Evolutionary conservation across 2,888 invertebrate genomes (phyloP).

Genomic region (Hesperia comma): DNA sequence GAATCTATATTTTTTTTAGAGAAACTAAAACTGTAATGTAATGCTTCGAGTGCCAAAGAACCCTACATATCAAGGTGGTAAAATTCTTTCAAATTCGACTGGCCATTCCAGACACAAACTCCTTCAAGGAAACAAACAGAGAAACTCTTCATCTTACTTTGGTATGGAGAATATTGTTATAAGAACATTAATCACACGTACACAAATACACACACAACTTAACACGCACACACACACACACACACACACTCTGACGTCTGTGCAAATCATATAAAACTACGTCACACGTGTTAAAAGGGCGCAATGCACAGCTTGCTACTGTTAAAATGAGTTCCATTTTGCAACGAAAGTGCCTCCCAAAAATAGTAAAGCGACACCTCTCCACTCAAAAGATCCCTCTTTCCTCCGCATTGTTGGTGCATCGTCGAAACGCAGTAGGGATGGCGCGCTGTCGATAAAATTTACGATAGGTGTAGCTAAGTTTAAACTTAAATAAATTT

Average conservation of each 20-base stretch:
- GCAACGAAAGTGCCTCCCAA: conserved; percentile 43
- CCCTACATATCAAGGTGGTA: too few relatives aligned
- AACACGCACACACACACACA: background rate
- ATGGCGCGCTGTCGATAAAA: conserved; percentile 22
- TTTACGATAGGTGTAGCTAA: conserved; percentile 33
- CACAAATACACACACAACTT: too few relatives aligned
- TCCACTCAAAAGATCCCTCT: conserved; percentile 47
- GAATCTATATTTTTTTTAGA: too few relatives aligned
- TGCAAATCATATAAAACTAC: conserved; percentile 14
- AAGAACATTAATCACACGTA: too few relatives aligned
- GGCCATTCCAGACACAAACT: too few relatives aligned
- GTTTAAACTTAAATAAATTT: background rate
- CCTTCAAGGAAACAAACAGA: too few relatives aligned
- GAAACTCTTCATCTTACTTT: too few relatives aligned
- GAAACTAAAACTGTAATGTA: too few relatives aligned
- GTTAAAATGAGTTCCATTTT: conserved; percentile 32
- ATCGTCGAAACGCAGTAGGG: conserved; percentile 60
- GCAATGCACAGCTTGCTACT: conserved; percentile 26
- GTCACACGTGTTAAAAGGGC: conserved; percentile 57
- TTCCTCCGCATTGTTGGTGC: conserved; percentile 51
- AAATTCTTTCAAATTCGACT: too few relatives aligned
- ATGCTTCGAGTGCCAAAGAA: too few relatives aligned
- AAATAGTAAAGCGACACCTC: conserved; percentile 49
- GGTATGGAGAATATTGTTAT: too few relatives aligned
- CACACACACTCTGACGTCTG: background rate